These are phyloP conservation scores for Eulemur coronatus DNA, from an alignment of 2,797 vertebrate genomes.

Conservation along the genomic window DNA sequence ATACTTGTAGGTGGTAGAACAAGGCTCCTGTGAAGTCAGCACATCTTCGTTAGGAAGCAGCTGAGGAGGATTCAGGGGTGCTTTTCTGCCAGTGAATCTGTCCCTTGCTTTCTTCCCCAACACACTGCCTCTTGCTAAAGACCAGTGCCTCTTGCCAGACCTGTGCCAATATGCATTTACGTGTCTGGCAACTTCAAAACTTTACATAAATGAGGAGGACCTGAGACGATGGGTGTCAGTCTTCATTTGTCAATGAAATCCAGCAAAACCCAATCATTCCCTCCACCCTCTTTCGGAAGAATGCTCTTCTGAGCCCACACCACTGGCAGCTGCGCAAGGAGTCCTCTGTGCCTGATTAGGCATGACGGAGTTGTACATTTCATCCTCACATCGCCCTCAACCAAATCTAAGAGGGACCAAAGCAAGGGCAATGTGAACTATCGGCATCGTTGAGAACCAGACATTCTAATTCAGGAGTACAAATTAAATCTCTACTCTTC, in stretches of 20 bases:
- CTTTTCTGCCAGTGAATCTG: not conserved
- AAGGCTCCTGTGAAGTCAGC: not conserved
- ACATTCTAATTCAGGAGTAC: not conserved
- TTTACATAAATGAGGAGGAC: not conserved
- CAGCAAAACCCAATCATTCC: not conserved
- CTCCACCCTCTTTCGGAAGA: not conserved
- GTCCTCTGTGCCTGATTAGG: too few species aligned
- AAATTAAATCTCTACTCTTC: not conserved
- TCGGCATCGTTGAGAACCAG: not conserved
- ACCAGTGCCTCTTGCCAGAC: not conserved
- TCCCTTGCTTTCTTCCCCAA: not conserved
- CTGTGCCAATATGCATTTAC: not conserved
- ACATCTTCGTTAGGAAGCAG: not conserved
- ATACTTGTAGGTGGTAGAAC: not conserved
- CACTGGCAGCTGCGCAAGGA: not conserved
- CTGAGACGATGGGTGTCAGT: not conserved
- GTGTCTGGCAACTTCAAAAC: not conserved
- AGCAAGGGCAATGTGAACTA: rapidly evolving
- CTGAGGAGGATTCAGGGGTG: not conserved
- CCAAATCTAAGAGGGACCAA: not conserved
- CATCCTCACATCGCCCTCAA: not conserved
- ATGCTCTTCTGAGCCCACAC: not conserved
- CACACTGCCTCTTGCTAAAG: not conserved
- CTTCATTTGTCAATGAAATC: not conserved
- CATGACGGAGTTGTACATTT: not conserved